Conservation (phyloP, 2,113 vertebrate genomes). For the Harpagus bidentatus region DNA sequence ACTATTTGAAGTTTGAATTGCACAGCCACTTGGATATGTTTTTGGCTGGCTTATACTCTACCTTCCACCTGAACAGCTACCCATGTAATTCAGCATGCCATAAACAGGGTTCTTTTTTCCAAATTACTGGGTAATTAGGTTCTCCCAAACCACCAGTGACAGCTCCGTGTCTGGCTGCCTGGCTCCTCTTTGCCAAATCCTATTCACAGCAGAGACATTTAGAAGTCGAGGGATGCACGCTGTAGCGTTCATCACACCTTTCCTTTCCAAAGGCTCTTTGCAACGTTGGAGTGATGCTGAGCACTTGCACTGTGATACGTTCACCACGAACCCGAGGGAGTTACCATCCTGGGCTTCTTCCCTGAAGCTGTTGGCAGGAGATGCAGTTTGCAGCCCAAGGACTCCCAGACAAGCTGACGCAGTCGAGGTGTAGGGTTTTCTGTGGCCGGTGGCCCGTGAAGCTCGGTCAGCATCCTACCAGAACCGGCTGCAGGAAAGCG, state of each 20-base stretch:
- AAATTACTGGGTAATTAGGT: background rate
- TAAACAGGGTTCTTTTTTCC: background rate
- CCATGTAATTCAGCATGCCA: background rate
- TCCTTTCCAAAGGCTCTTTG: slow-evolving; percentile 8
- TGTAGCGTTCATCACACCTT: slow-evolving; percentile 48
- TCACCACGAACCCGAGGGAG: slow-evolving; percentile 44
- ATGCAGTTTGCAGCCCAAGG: background rate
- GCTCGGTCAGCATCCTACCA: slow-evolving; percentile 59
- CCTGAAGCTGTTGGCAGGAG: background rate
- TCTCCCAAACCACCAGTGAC: background rate
- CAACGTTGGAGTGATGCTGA: background rate
- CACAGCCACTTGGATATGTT: background rate
- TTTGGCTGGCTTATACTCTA: background rate
- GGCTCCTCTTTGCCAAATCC: background rate
- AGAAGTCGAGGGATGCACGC: background rate
- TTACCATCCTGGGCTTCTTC: background rate
- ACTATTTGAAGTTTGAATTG: background rate
- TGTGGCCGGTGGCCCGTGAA: background rate
- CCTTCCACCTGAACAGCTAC: background rate
- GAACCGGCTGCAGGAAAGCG: background rate
- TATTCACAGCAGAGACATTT: background rate
- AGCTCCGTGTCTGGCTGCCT: background rate
- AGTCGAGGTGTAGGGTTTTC: background rate
- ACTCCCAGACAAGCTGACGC: background rate
- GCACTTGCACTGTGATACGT: background rate